These are phyloP conservation scores for Phalacrocorax carbo DNA, from an alignment of 2,113 vertebrate genomes.

Conservation along the genomic window DNA sequence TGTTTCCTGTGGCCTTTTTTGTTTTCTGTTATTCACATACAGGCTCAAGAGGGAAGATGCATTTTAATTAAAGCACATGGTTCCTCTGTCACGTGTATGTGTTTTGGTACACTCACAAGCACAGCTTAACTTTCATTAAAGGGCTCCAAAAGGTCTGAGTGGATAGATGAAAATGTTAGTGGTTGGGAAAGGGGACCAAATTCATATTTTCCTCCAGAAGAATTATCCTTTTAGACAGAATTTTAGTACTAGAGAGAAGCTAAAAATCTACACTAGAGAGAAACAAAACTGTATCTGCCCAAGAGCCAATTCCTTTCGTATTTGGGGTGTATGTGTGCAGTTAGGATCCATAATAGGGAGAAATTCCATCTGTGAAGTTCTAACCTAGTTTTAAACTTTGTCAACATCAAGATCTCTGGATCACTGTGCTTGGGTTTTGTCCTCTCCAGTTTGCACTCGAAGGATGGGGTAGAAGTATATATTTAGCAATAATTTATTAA, in stretches of 20 bases:
- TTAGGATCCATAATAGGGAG: neutral
- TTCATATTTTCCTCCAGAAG: neutral
- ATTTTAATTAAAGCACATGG: neutral
- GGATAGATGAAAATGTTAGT: neutral
- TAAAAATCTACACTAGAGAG: neutral
- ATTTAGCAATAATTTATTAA: neutral
- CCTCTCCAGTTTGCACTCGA: neutral
- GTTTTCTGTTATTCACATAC: neutral
- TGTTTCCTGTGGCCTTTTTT: neutral
- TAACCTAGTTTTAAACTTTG: neutral
- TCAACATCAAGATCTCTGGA: neutral
- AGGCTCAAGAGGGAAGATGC: neutral
- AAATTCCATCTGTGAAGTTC: neutral
- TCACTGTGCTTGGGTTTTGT: neutral
- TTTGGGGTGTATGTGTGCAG: neutral
- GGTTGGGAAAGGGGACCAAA: neutral
- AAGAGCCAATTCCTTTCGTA: neutral
- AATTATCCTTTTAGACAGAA: neutral
- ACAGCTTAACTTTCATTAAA: slow-evolving; percentile 18
- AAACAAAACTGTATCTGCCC: neutral
- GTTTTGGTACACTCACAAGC: neutral
- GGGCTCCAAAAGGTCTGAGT: neutral
- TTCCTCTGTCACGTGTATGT: neutral
- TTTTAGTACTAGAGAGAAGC: neutral
- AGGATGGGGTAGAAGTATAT: neutral